Conservation (phyloP, 1,140 invertebrate species). For the Ganaspis sp. region DNA sequence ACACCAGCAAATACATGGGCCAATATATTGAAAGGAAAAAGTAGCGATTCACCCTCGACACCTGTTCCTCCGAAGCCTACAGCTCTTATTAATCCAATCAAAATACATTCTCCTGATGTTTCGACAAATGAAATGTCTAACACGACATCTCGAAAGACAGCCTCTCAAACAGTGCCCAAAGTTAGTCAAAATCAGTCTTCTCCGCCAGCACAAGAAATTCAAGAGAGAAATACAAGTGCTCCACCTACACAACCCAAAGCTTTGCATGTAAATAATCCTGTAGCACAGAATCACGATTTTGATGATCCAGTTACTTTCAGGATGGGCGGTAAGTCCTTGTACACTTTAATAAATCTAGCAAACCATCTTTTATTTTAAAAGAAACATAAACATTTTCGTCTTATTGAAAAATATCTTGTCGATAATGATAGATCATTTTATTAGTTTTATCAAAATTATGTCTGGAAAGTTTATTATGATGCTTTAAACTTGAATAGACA, state of each 20-base stretch:
- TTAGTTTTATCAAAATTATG: too few species aligned
- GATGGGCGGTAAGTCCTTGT: conserved; percentile 79
- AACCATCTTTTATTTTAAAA: neutral
- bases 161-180: conserved; percentile 32
- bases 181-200: conserved; percentile 31
- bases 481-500: too few species aligned
- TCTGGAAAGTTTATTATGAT: too few species aligned
- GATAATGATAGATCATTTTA: too few species aligned
- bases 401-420: too few species aligned
- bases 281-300: conserved; percentile 50
- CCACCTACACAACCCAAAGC: neutral
- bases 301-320: conserved; percentile 80
- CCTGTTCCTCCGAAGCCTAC: conserved; percentile 43
- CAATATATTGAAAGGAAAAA: conserved; percentile 55
- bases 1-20: conserved; percentile 36
- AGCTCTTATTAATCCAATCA: conserved; percentile 51
- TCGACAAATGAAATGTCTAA: neutral
- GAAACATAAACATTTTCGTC: too few species aligned
- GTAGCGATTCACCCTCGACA: conserved; percentile 37
- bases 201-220: neutral
- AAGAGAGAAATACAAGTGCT: conserved; percentile 24
- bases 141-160: conserved; percentile 22
- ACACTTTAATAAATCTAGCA: conserved; percentile 2
- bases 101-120: conserved; percentile 14
- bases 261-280: neutral